Percentiles rank a stretch among this genome's conserved stretches.
These are phyloP conservation scores for Podiceps cristatus DNA, from an alignment of 2,113 vertebrate genomes.

Conservation along the genomic window DNA sequence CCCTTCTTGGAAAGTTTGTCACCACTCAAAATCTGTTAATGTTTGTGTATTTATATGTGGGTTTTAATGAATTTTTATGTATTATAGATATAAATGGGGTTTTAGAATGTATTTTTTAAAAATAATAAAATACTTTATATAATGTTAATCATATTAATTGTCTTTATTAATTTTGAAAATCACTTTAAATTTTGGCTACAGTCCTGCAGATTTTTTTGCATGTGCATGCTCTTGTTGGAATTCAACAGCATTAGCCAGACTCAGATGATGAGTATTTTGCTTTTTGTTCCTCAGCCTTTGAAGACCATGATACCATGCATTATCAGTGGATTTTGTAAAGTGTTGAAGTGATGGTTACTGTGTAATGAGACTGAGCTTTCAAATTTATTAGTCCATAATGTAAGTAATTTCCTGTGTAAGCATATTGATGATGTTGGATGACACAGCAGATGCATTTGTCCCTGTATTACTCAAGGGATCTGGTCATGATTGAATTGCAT, in stretches of 20 bases:
- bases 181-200: not conserved
- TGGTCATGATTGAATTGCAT: not conserved
- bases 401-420: not conserved
- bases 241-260: not conserved
- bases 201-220: not conserved
- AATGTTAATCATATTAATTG: not conserved
- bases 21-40: not conserved
- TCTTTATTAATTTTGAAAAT: not conserved
- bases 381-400: not conserved
- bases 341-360: not conserved
- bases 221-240: not conserved
- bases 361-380: not conserved
- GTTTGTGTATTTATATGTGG: not conserved
- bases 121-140: constrained; percentile 48
- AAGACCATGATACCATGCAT: not conserved
- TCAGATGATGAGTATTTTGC: not conserved
- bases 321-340: not conserved
- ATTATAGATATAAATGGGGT: not conserved
- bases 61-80: not conserved
- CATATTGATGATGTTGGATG: not conserved
- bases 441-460: not conserved
- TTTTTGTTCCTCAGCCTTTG: not conserved
- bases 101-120: not conserved
- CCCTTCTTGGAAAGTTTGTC: not conserved
- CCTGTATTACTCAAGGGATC: not conserved